Evolutionary conservation across 2,797 vertebrate species (phyloP), one percentile per base, ranked within the genome.

Genomic region (Tympanoctomys barrerae): DNA sequence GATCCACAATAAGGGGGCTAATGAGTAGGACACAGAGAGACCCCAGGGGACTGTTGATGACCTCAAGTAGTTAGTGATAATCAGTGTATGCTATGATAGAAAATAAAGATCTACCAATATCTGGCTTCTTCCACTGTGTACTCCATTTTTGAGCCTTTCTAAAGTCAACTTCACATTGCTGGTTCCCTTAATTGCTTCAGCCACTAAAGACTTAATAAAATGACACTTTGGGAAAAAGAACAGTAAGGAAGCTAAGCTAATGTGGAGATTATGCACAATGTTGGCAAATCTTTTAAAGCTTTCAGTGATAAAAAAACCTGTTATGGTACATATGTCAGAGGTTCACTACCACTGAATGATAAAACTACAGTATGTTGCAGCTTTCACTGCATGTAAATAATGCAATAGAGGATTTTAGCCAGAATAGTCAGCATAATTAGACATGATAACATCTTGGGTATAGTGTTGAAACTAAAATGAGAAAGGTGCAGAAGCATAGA

Each of bases 171-270:
- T 87, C 21, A 93, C 86, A 22, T 73, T 91, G 46, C 19, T 33
- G 16, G 7, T 79, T 87, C 66, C 19, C 49, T 14, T 83, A 77
- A 88, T 68, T 16, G 31, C 28, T 36, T 61, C 24, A 73, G 54
- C 10, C 11, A 26, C 42, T 31, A 59, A 1, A 89, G 19, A 59
- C 28, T 70, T 62, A 64, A 1, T 87, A 78, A 52, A 89, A 83
- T 62, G 42, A 54, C 18, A 70, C 5, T 93, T 82, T 89, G 71
- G 31, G 84, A 90, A 95, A 95, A 90, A 36, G 78, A 93, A 39
- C 12, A 54, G 2, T n/a, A 75, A 73, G 33, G 54, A 82, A 5
- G 33, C n/a, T 31, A 75, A 54, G 7, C 14, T 59, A 59, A 22
- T 83, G 12, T 36, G 39, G 42, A 77, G 70, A 54, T 70, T 7